phyloP scores from a whole-genome alignment of 2,888 invertebrate species.

The Microplitis deprimator region DNA sequence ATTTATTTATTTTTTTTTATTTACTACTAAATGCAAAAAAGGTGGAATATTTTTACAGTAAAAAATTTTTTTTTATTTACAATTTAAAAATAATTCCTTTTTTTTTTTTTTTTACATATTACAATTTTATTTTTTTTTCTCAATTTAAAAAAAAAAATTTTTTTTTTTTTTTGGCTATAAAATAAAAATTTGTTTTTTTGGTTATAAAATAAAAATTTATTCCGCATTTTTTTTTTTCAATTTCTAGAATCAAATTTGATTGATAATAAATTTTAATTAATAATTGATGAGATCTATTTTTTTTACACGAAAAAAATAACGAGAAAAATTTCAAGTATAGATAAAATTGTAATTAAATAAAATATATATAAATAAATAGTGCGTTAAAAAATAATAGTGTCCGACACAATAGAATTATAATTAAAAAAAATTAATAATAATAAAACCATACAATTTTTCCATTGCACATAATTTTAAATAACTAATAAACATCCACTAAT shows the following conservation, averaged over 20 bases:
- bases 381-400: background rate
- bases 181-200: background rate
- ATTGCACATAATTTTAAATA: background rate
- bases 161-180: background rate
- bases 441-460: background rate
- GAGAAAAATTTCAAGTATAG: background rate
- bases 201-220: too few species aligned
- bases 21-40: background rate
- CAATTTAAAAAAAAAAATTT: background rate
- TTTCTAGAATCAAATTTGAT: too few species aligned
- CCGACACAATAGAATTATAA: background rate
- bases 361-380: background rate
- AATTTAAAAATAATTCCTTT: background rate
- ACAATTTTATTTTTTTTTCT: background rate
- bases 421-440: background rate
- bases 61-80: background rate
- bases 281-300: background rate
- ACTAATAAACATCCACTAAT: background rate
- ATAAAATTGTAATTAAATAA: slow-evolving; percentile 1
- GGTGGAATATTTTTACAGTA: background rate
- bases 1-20: background rate
- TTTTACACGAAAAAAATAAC: background rate
- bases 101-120: too few species aligned
- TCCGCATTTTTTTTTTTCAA: too few species aligned
- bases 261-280: background rate